Percentiles rank a stretch among this genome's conserved stretches.
Evolutionary conservation across 2,113 vertebrate genomes (phyloP).

Genomic region (Choloepus hoffmanni): DNA sequence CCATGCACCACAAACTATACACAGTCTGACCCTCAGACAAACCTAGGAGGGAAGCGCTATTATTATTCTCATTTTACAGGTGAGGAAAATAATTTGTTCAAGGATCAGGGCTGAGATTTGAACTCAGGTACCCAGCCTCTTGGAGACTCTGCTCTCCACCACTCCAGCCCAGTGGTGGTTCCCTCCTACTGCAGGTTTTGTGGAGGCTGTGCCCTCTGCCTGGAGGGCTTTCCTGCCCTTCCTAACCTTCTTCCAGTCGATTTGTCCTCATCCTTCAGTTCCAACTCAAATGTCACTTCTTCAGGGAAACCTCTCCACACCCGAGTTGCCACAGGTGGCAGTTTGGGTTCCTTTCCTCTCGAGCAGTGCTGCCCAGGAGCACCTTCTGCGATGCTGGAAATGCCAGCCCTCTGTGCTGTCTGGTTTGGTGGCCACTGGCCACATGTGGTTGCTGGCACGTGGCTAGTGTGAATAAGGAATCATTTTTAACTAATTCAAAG

Average conservation of each 20-base stretch:
- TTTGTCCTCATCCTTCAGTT: conserved; percentile 34
- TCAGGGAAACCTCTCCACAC: not conserved
- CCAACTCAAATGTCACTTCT: not conserved
- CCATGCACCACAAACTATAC: not conserved
- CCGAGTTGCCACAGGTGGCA: not conserved
- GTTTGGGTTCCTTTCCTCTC: not conserved
- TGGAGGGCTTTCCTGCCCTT: not conserved
- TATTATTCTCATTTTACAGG: not conserved
- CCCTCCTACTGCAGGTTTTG: too few relatives aligned
- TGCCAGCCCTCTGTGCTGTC: fast-evolving
- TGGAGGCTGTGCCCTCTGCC: too few relatives aligned
- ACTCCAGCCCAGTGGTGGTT: fast-evolving
- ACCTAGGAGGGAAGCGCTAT: not conserved
- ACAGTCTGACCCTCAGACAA: not conserved
- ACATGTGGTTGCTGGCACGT: not conserved
- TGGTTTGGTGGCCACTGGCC: not conserved
- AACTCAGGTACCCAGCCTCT: not conserved
- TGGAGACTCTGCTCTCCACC: not conserved
- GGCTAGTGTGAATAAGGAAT: not conserved
- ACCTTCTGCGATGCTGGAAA: not conserved
- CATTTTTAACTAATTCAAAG: not conserved
- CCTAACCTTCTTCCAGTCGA: not conserved
- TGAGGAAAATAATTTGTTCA: not conserved
- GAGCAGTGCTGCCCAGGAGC: not conserved
- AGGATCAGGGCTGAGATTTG: not conserved